A percentile compares a stretch with the other conserved stretches of the same genome.
Conservation (phyloP, 2,113 vertebrate genomes). For the Atractosteus spatula region DNA sequence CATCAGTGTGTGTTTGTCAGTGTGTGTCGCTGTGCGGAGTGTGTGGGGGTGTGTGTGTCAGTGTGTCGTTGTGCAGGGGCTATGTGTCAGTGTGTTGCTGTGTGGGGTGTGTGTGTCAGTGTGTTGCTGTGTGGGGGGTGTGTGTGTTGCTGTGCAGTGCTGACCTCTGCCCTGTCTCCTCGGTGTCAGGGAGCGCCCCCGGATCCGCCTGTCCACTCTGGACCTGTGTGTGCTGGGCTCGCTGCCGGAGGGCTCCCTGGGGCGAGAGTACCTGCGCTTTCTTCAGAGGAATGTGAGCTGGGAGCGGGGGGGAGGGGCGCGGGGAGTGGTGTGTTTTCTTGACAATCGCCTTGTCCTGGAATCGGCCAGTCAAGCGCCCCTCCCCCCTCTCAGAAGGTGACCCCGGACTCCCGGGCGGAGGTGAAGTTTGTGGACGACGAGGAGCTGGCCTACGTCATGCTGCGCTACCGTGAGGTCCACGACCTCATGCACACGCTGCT, state of each 20-base stretch:
- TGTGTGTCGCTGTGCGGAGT: no score
- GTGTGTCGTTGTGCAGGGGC: no score
- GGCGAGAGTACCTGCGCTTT: slow-evolving; percentile 83
- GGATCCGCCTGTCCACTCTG: slow-evolving; percentile 83
- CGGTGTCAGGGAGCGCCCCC: slow-evolving; percentile 77
- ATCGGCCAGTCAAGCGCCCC: neutral
- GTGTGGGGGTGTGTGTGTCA: no score
- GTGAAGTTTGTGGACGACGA: slow-evolving; percentile 89
- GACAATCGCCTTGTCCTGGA: no score
- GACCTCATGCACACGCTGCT: slow-evolving; percentile 91
- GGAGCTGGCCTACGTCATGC: slow-evolving; percentile 90
- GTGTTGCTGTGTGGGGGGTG: neutral
- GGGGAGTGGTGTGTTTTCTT: no score
- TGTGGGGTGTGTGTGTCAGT: neutral
- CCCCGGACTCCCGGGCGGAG: slow-evolving; percentile 83
- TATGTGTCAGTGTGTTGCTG: no score
- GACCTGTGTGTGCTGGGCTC: slow-evolving; percentile 66
- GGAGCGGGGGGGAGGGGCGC: neutral
- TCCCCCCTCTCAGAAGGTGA: slow-evolving; percentile 68
- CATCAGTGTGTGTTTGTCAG: no score
- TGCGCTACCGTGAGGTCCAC: slow-evolving; percentile 90
- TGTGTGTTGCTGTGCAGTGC: neutral
- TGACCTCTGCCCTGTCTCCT: neutral
- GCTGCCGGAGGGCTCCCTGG: slow-evolving; percentile 78
- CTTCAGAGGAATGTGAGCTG: slow-evolving; percentile 83